Evolutionary conservation across 2,888 invertebrate genomes (phyloP).

Genomic region (Griposia aprilina): DNA sequence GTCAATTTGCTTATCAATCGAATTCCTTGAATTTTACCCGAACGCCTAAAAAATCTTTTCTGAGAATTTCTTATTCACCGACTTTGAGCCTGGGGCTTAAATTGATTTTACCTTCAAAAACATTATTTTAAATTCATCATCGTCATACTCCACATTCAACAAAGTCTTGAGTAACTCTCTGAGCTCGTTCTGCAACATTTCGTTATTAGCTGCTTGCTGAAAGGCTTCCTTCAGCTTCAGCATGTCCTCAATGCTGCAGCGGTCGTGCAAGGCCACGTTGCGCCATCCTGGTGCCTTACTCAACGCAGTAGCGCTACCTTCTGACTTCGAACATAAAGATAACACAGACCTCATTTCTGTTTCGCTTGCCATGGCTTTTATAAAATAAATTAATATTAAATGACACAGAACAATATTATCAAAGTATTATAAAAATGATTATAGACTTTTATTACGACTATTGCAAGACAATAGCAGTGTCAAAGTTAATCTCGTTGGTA

Average conservation of each 20-base stretch:
- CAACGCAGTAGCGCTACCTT: slow-evolving; percentile 72
- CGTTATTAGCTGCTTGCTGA: slow-evolving; percentile 80
- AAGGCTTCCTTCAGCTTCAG: slow-evolving; percentile 87
- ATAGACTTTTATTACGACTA: slow-evolving; percentile 1
- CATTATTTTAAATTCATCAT: slow-evolving; percentile 91
- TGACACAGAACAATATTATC: slow-evolving; percentile 7
- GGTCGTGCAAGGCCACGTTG: slow-evolving; percentile 83
- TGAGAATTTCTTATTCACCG: neutral
- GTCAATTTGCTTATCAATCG: neutral
- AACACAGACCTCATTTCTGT: slow-evolving; percentile 78
- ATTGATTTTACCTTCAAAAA: slow-evolving; percentile 91
- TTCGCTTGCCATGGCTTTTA: slow-evolving; percentile 76
- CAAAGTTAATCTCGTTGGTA: slow-evolving; percentile 43
- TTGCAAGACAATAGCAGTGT: slow-evolving; percentile 18
- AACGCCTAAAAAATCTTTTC: neutral
- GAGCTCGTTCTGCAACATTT: slow-evolving; percentile 83
- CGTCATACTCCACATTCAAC: slow-evolving; percentile 88
- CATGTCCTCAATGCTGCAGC: slow-evolving; percentile 86
- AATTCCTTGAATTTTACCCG: neutral
- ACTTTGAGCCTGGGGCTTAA: too few species aligned
- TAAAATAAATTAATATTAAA: neutral
- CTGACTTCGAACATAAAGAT: slow-evolving; percentile 79
- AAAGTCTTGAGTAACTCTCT: slow-evolving; percentile 81
- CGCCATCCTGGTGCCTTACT: slow-evolving; percentile 69
- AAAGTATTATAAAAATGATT: neutral